Percentiles rank a stretch among this genome's conserved stretches.
phyloP scores from a whole-genome alignment of 2,888 invertebrate genomes.

The Cactoblastis cactorum region DNA sequence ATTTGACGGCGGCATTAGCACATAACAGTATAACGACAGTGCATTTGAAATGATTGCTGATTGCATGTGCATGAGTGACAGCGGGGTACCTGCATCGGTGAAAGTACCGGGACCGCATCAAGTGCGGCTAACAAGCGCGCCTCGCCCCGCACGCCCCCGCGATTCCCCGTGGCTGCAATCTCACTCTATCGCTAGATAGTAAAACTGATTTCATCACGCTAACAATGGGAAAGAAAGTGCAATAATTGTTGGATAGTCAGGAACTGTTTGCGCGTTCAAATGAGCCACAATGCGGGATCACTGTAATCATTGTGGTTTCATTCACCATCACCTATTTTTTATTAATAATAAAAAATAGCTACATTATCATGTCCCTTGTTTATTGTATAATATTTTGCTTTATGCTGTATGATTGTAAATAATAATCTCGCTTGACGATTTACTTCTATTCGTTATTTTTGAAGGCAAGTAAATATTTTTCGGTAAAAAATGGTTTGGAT shows the following conservation, averaged over 20 bases:
- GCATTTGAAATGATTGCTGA: constrained; percentile 37
- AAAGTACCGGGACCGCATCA: constrained; percentile 65
- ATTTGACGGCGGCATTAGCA: constrained; percentile 1
- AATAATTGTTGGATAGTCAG: constrained; percentile 71
- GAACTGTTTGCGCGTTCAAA: constrained; percentile 41
- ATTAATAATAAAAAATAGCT: neutral
- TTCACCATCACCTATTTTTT: constrained; percentile 14
- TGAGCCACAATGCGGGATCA: constrained; percentile 21
- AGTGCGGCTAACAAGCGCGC: constrained; percentile 48
- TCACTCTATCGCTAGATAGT: constrained; percentile 70
- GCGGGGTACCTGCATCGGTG: constrained; percentile 57
- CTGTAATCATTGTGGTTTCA: constrained; percentile 20
- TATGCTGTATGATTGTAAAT: neutral
- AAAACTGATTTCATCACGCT: constrained; percentile 66
- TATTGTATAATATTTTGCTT: neutral
- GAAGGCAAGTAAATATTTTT: too few relatives aligned
- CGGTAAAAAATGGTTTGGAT: too few relatives aligned
- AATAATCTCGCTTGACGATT: neutral
- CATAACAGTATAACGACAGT: constrained; percentile 16
- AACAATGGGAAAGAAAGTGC: constrained; percentile 75
- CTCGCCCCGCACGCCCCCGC: constrained; percentile 48
- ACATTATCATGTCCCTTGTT: neutral
- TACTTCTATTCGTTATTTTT: too few relatives aligned
- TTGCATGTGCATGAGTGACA: constrained; percentile 59
- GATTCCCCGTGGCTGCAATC: constrained; percentile 38